These are phyloP conservation scores for Ammodytes dubius DNA, from an alignment of 2,113 vertebrate species.

Conservation along the genomic window DNA sequence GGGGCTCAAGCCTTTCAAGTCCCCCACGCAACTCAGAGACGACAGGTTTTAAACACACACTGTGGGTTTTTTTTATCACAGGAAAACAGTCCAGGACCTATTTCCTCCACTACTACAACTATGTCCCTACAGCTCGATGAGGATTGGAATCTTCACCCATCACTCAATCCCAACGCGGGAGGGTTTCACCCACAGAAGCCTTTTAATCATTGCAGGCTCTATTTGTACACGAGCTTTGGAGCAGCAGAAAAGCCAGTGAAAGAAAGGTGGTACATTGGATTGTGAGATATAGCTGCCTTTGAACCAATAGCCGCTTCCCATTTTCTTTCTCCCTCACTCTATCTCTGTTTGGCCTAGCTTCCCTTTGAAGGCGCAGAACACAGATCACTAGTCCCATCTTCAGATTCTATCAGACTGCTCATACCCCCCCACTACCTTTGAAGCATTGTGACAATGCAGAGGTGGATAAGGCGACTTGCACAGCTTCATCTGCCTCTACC, in stretches of 20 bases:
- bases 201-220: constrained; percentile 28
- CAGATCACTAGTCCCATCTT: constrained; percentile 65
- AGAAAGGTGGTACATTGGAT: constrained; percentile 44
- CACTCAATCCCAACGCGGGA: constrained; percentile 15
- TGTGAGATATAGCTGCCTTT: constrained; percentile 63
- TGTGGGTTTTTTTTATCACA: not conserved
- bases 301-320: constrained; percentile 58
- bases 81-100: constrained; percentile 19
- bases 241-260: constrained; percentile 51
- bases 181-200: constrained; percentile 22
- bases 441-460: constrained; percentile 75
- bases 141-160: constrained; percentile 35
- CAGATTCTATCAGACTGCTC: constrained; percentile 67
- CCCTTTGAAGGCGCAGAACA: constrained; percentile 65
- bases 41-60: constrained; percentile 78
- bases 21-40: constrained; percentile 78
- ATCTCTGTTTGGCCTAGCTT: constrained; percentile 26
- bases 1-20: constrained; percentile 85
- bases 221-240: constrained; percentile 48
- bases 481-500: constrained; percentile 71
- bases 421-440: constrained; percentile 64
- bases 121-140: constrained; percentile 11
- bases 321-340: constrained; percentile 49
- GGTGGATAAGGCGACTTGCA: constrained; percentile 71
- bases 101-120: constrained; percentile 39